Evolutionary conservation across 2,797 vertebrate species (phyloP).

Genomic region (Lagocephalus sceleratus): DNA sequence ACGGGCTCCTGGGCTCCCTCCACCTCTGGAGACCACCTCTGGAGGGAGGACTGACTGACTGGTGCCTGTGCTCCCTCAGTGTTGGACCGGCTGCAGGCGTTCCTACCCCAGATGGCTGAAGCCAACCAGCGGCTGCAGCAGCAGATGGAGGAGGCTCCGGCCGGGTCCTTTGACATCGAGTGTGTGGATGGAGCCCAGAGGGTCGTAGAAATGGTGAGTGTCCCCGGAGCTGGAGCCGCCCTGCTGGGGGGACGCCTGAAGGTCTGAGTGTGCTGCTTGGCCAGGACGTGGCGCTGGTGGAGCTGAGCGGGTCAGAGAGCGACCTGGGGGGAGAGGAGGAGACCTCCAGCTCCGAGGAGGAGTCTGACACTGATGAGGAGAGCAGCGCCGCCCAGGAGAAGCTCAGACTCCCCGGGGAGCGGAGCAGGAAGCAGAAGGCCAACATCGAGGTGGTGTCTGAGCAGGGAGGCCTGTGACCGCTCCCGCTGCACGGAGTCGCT

Average conservation of each 20-base stretch:
- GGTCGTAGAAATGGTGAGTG: conserved; percentile 89
- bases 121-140: conserved; percentile 86
- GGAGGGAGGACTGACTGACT: too few relatives aligned
- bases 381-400: conserved; percentile 75
- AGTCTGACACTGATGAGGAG: conserved; percentile 62
- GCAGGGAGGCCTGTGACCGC: conserved; percentile 22
- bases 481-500: neutral
- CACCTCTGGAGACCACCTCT: too few relatives aligned
- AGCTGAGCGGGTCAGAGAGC: conserved; percentile 76
- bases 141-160: conserved; percentile 79
- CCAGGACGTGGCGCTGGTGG: conserved; percentile 88
- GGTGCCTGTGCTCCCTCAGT: conserved; percentile 64
- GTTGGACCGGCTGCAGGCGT: conserved; percentile 84
- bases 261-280: neutral
- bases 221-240: too few relatives aligned
- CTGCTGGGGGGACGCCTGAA: neutral
- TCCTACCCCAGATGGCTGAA: conserved; percentile 87
- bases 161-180: conserved; percentile 86
- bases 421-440: conserved; percentile 65
- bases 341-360: conserved; percentile 30
- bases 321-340: conserved; percentile 68
- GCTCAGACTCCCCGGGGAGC: conserved; percentile 79
- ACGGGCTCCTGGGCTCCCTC: neutral
- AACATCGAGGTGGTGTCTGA: conserved; percentile 81
- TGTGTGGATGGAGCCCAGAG: conserved; percentile 75